phyloP scores from a whole-genome alignment of 1,140 invertebrate genomes.

The Odontomachus brunneus region DNA sequence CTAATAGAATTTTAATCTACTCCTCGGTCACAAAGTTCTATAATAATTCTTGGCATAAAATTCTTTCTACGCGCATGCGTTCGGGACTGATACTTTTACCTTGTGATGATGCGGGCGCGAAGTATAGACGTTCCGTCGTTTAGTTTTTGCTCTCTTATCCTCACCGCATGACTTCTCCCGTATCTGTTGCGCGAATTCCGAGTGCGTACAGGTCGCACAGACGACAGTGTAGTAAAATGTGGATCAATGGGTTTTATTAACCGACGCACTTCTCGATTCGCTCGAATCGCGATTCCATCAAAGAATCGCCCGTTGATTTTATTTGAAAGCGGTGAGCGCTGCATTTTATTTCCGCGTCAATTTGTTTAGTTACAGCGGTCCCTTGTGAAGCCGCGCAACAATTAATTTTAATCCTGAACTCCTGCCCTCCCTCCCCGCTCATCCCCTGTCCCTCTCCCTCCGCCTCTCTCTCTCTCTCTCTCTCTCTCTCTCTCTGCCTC shows the following conservation, averaged over 20 bases:
- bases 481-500: neutral
- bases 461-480: neutral
- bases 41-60: too few species aligned
- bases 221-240: neutral
- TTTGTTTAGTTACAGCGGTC: constrained; percentile 46
- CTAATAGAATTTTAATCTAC: too few species aligned
- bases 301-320: constrained; percentile 56
- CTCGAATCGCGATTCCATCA: constrained; percentile 43
- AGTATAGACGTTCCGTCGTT: too few species aligned
- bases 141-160: too few species aligned
- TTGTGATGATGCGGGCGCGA: too few species aligned
- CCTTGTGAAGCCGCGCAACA: constrained; percentile 45
- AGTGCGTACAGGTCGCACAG: neutral
- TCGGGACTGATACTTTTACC: too few species aligned
- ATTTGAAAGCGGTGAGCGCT: constrained; percentile 19
- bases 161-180: too few species aligned
- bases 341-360: constrained; percentile 32
- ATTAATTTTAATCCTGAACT: constrained; percentile 46
- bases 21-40: too few species aligned
- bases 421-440: neutral
- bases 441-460: too few species aligned
- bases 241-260: constrained; percentile 40
- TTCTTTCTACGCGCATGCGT: too few species aligned
- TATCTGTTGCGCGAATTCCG: neutral
- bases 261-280: constrained; percentile 37